phyloP scores from a whole-genome alignment of 2,888 invertebrate genomes.

The Smittia aterrima region DNA sequence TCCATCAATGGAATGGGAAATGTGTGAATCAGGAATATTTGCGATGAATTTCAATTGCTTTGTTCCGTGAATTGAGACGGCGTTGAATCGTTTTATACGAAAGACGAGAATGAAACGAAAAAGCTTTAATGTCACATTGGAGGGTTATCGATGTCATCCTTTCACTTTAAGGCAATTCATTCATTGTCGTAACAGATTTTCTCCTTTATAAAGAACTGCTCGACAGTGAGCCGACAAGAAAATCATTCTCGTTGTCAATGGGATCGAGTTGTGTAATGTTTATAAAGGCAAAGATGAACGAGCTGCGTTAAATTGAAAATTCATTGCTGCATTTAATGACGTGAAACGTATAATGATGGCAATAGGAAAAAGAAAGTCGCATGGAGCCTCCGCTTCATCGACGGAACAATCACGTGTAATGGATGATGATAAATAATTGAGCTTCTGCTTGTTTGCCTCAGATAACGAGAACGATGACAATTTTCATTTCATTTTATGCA shows the following conservation, averaged over 20 bases:
- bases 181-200: no score
- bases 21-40: not conserved
- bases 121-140: no score
- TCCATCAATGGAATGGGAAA: not conserved
- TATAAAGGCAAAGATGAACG: not conserved
- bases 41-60: not conserved
- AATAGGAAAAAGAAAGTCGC: no score
- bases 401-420: constrained; percentile 11
- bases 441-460: not conserved
- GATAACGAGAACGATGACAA: constrained; percentile 2
- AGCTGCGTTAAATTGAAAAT: not conserved
- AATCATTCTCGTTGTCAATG: not conserved
- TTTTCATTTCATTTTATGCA: constrained; percentile 9
- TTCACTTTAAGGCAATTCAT: no score
- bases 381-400: not conserved
- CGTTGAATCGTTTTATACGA: no score
- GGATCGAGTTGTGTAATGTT: not conserved
- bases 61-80: not conserved
- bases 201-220: no score
- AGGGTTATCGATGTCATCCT: no score
- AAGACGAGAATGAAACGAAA: no score
- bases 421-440: constrained; percentile 9
- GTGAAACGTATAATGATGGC: no score
- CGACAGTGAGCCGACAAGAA: not conserved
- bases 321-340: no score